Conservation (phyloP, 1,140 invertebrate species). For the Parasteatoda tepidariorum region DNA sequence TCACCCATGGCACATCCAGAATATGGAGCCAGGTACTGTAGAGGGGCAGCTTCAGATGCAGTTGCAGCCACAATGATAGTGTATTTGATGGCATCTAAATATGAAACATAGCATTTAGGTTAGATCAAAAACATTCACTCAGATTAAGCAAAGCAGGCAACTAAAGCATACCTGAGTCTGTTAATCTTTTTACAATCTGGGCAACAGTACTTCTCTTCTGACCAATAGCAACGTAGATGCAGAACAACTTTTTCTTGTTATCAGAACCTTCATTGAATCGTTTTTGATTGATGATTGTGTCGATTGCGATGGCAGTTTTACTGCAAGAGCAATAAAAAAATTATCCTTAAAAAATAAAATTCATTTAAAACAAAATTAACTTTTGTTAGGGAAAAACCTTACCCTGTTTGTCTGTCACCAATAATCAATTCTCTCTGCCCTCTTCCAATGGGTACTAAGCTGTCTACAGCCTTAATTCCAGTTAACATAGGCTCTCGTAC, state of each 20-base stretch:
- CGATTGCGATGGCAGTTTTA: slow-evolving; percentile 99
- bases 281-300: slow-evolving; percentile 99
- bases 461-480: slow-evolving; percentile 99
- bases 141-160: no score
- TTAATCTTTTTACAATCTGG: slow-evolving; percentile 97
- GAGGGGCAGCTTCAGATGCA: slow-evolving; percentile 98
- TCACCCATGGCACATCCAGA: slow-evolving; percentile 99
- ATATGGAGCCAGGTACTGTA: slow-evolving; percentile 99
- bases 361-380: background rate
- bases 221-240: slow-evolving; percentile 99
- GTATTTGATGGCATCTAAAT: slow-evolving; percentile 92
- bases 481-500: slow-evolving; percentile 99
- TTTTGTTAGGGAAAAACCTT: slow-evolving; percentile 65
- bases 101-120: background rate
- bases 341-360: background rate
- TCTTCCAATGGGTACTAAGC: slow-evolving; percentile 97
- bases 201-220: slow-evolving; percentile 99
- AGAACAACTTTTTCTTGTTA: slow-evolving; percentile 99
- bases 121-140: background rate
- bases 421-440: slow-evolving; percentile 99
- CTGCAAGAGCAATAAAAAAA: slow-evolving; percentile 70
- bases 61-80: slow-evolving; percentile 98
- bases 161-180: slow-evolving; percentile 79
- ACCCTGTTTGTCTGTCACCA: slow-evolving; percentile 99
- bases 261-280: slow-evolving; percentile 96